phyloP scores from a whole-genome alignment of 2,113 vertebrate species.

The Pica pica region DNA sequence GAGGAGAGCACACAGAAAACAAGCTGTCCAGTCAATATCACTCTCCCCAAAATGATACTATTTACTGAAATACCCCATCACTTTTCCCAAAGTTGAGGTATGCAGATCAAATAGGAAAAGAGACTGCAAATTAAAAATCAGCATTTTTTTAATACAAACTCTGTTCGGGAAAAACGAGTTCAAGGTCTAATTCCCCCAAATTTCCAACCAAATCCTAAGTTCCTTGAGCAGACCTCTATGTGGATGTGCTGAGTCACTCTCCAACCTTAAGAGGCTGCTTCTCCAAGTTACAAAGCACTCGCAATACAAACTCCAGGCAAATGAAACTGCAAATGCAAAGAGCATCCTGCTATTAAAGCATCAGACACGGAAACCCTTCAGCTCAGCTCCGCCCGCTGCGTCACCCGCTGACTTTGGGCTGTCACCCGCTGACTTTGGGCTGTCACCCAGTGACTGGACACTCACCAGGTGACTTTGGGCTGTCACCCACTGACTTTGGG shows the following conservation, averaged over 20 bases:
- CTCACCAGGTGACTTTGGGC: not conserved
- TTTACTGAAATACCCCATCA: not conserved
- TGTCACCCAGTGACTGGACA: not conserved
- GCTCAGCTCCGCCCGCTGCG: not conserved
- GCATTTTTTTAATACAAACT: not conserved
- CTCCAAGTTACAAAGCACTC: not conserved
- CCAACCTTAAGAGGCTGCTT: not conserved
- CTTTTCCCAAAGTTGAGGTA: not conserved
- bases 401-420: not conserved
- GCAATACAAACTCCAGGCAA: not conserved
- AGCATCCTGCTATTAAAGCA: not conserved
- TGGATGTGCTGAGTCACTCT: conserved; percentile 54
- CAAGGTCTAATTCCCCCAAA: not conserved
- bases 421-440: not conserved
- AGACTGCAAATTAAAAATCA: not conserved
- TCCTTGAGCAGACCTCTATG: not conserved
- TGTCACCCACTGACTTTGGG: not conserved
- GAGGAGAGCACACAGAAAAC: not conserved
- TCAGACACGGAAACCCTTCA: not conserved
- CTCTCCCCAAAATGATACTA: not conserved
- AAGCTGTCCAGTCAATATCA: not conserved
- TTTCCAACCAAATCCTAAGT: not conserved
- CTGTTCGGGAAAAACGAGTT: rapidly evolving
- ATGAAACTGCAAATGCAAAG: not conserved
- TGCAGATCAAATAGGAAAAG: not conserved